Conservation (phyloP, 2,113 vertebrate genomes). For the Panthera uncia region DNA sequence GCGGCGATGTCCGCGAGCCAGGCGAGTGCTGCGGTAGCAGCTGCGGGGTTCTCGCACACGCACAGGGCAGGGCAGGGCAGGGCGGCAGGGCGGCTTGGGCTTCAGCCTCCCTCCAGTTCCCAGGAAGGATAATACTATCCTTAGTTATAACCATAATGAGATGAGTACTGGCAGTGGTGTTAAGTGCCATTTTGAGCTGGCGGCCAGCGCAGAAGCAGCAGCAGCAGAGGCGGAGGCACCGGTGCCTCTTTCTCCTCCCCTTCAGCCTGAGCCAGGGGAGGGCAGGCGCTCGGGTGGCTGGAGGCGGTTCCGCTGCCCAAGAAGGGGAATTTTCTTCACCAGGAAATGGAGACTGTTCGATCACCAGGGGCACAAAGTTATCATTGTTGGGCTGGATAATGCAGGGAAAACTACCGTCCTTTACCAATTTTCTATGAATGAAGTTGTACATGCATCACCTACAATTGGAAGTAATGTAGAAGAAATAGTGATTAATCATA, state of each 20-base stretch:
- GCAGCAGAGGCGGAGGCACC: slow-evolving; percentile 68
- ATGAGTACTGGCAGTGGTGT: too few species aligned
- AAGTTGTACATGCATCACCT: too few species aligned
- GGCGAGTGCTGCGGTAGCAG: slow-evolving; percentile 68
- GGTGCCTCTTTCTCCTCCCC: slow-evolving; percentile 43
- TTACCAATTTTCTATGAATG: too few species aligned
- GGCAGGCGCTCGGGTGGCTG: slow-evolving; percentile 63
- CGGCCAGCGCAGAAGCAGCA: slow-evolving; percentile 54
- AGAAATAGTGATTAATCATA: too few species aligned
- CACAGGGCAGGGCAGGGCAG: too few species aligned
- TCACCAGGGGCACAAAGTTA: slow-evolving; percentile 88
- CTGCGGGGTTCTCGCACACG: slow-evolving; percentile 63
- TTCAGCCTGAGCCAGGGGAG: slow-evolving; percentile 75
- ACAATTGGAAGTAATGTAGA: too few species aligned
- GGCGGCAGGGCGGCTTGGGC: slow-evolving; percentile 51
- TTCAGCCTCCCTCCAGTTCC: slow-evolving; percentile 68
- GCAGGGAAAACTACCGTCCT: too few species aligned
- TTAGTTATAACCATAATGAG: too few species aligned
- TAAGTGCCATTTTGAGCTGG: neutral
- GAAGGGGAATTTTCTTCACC: slow-evolving; percentile 97
- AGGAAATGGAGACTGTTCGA: slow-evolving; percentile 98
- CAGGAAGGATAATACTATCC: slow-evolving; percentile 3
- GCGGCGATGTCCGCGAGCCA: slow-evolving; percentile 82
- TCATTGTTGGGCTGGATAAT: too few species aligned
- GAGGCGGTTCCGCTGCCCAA: slow-evolving; percentile 73